Evolutionary conservation across 1,140 invertebrate genomes (phyloP).

Genomic region (Phortica variegata): DNA sequence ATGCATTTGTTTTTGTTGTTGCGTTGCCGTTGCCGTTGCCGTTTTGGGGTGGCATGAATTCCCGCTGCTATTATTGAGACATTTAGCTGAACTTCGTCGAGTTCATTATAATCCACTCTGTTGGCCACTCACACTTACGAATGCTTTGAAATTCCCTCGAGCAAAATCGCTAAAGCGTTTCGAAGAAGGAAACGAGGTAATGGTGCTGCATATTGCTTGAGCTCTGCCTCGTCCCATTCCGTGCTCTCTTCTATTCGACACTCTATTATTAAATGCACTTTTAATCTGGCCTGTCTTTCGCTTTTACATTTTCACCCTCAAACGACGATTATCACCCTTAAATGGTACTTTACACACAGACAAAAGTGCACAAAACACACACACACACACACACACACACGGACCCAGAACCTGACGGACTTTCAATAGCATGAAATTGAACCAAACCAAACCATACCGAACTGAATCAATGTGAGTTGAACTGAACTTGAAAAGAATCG

Average conservation of each 20-base stretch:
- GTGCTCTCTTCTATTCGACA: background rate
- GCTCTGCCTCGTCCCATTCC: slow-evolving; percentile 3
- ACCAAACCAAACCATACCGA: slow-evolving; percentile 10
- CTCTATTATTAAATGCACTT: slow-evolving; percentile 56
- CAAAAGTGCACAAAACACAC: no score
- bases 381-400: no score
- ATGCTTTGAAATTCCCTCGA: slow-evolving; percentile 6
- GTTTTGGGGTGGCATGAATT: no score
- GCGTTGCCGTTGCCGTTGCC: no score
- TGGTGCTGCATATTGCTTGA: no score
- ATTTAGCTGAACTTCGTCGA: slow-evolving; percentile 49
- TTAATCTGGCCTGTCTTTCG: slow-evolving; percentile 39
- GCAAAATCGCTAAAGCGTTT: slow-evolving; percentile 14
- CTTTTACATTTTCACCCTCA: slow-evolving; percentile 52
- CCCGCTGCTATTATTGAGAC: slow-evolving; percentile 31
- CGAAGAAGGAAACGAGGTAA: no score
- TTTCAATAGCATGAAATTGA: slow-evolving; percentile 48
- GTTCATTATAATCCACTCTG: slow-evolving; percentile 51
- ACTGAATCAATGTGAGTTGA: no score
- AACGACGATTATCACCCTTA: slow-evolving; percentile 57
- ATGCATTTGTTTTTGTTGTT: slow-evolving; percentile 6
- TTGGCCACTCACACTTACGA: slow-evolving; percentile 14
- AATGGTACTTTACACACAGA: slow-evolving; percentile 56
- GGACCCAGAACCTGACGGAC: no score
- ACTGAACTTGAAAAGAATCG: no score